Conservation (phyloP, 1,140 invertebrate species). For the Metopolophium dirhodum region DNA sequence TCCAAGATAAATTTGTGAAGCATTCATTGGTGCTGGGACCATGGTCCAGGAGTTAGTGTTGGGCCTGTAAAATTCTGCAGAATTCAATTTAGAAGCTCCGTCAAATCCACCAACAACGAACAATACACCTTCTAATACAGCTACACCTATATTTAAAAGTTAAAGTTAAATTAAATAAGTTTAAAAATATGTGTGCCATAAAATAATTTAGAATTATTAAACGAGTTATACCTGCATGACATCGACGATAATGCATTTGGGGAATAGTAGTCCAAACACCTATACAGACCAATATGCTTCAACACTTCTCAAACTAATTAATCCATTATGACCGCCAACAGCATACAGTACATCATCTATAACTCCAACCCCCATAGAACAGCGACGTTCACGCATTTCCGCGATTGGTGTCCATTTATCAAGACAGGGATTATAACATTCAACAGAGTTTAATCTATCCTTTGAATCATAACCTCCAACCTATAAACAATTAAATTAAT, state of each 20-base stretch:
- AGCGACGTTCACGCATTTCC: conserved; percentile 87
- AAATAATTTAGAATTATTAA: no score
- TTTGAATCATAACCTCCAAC: conserved; percentile 93
- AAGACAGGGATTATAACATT: conserved; percentile 85
- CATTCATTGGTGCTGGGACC: no score
- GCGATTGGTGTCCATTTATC: conserved; percentile 83
- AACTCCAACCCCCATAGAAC: conserved; percentile 88
- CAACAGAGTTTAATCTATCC: conserved; percentile 90
- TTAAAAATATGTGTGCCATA: no score
- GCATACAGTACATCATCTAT: conserved; percentile 87
- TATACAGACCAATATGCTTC: conserved; percentile 77
- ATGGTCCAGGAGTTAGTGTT: no score
- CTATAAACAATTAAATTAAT: conserved; percentile 60
- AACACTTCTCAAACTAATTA: conserved; percentile 81
- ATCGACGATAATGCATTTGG: conserved; percentile 77
- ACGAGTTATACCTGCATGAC: no score
- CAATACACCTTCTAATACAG: no score
- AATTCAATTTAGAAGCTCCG: no score
- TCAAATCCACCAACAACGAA: no score
- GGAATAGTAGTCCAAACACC: conserved; percentile 76
- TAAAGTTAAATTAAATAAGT: no score
- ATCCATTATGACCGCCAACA: conserved; percentile 90
- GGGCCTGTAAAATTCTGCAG: no score
- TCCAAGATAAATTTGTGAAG: no score
- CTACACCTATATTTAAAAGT: no score